Evolutionary conservation across 2,797 vertebrate species (phyloP), one percentile per base, ranked within the genome.

Genomic region (Coreius guichenoti): DNA sequence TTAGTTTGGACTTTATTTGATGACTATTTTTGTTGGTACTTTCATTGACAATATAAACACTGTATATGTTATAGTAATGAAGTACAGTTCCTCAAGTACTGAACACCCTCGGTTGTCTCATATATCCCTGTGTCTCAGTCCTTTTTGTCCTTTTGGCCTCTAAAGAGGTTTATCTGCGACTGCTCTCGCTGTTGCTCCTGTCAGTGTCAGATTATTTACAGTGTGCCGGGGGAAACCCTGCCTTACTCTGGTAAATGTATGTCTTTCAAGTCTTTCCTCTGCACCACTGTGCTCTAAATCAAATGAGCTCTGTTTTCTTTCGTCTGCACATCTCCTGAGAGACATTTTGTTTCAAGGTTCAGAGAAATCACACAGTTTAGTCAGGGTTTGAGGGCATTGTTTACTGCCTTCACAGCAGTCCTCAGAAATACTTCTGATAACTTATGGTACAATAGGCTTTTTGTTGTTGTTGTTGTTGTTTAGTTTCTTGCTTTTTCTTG

Each of bases 321-420:
- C 74, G 80, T 88, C 88, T 84, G 85, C 78, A 68, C 81, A 88
- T 91, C 90, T 94, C 92, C 88, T 81, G 91, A 89, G 93, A 93
- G 91, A 81, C 80, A 91, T 92, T 92, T 93, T 87, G 90, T 93
- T 92, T 93, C 92, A 90, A 89, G 86, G 92, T 93, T 93, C 86
- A 70, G 87, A 88, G 45, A 92, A 94, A 94, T 93, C 89, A 80
- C 82, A 90, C 88, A 90, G 90, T 94, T 93, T 93, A 92, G 89
- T 92, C 79, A 33, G 68, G 82, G 86, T 91, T 93, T 90, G 79
- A 88, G 87, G 86, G 51, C 88, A 89, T 91, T 94, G 92, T 94
- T 94, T 94, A 91, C 92, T 19, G 51, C 87, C 76, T 88, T 74
- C 69, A 83, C 87, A 89, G 87, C 86, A 86, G 69, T 67, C 76